A percentile compares a stretch with the other conserved stretches of the same genome.
These are phyloP conservation scores for Bembecia ichneumoniformis DNA, from an alignment of 2,888 invertebrate genomes.

Conservation along the genomic window DNA sequence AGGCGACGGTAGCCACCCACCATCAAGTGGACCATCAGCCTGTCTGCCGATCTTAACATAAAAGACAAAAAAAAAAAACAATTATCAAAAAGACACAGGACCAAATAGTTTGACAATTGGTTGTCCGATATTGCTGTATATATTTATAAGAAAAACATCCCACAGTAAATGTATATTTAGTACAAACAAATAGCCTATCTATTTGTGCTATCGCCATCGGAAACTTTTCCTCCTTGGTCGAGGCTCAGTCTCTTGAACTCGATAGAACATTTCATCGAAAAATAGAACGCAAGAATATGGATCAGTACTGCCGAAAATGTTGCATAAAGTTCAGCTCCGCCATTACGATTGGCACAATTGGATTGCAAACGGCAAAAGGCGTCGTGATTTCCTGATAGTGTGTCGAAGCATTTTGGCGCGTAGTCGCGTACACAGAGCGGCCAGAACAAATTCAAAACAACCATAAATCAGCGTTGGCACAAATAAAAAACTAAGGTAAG, in stretches of 20 bases:
- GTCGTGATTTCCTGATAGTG: constrained; percentile 40
- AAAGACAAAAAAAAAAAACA: constrained; percentile 2
- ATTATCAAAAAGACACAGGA: no score
- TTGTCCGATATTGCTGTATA: constrained; percentile 4
- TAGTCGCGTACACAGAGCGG: constrained; percentile 15
- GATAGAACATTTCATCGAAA: no score
- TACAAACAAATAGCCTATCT: no score
- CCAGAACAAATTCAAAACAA: constrained; percentile 64
- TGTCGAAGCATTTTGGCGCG: constrained; percentile 58
- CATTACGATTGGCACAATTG: constrained; percentile 1
- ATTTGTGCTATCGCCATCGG: no score
- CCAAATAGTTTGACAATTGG: no score
- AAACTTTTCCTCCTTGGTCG: no score
- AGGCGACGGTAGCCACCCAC: background rate
- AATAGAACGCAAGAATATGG: no score
- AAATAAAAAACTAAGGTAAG: constrained; percentile 72
- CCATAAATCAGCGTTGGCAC: constrained; percentile 60
- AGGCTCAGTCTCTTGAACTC: no score
- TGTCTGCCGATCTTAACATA: constrained; percentile 2
- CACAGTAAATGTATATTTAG: no score
- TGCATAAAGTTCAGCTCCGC: no score
- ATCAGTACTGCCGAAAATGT: no score
- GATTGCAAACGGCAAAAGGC: constrained; percentile 21
- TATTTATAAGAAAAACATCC: no score
- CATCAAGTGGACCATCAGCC: background rate